Evolutionary conservation across 2,888 invertebrate species (phyloP).

Genomic region (Cylindroiulus punctatus): DNA sequence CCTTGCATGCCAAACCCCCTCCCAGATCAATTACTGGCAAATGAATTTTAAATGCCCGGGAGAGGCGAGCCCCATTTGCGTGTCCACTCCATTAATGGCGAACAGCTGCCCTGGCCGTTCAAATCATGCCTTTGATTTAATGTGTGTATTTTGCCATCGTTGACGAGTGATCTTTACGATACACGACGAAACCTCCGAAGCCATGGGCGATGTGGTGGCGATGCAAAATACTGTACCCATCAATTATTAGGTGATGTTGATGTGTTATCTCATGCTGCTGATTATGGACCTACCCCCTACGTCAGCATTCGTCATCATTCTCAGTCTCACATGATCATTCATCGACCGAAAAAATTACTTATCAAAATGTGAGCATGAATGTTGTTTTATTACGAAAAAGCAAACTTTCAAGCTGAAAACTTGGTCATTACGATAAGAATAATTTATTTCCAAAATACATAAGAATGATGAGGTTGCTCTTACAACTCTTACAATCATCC

Average conservation of each 20-base stretch:
- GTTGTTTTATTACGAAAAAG: too few relatives aligned
- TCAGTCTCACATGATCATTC: too few relatives aligned
- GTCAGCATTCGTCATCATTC: too few relatives aligned
- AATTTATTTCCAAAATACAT: too few relatives aligned
- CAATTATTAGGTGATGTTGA: too few relatives aligned
- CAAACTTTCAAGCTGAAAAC: too few relatives aligned
- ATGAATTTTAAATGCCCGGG: slow-evolving; percentile 43
- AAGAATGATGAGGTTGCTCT: too few relatives aligned
- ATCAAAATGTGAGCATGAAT: too few relatives aligned
- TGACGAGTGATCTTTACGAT: slow-evolving; percentile 40
- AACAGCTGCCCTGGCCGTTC: slow-evolving; percentile 47
- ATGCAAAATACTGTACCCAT: neutral
- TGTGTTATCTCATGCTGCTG: neutral
- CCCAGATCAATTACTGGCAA: neutral
- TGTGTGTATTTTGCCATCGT: slow-evolving; percentile 12
- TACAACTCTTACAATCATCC: too few relatives aligned
- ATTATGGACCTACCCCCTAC: too few relatives aligned
- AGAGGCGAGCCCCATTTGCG: slow-evolving; percentile 45
- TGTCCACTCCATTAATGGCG: slow-evolving; percentile 41
- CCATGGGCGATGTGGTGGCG: neutral
- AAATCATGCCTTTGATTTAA: slow-evolving; percentile 40
- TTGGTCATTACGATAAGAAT: too few relatives aligned
- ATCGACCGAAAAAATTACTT: too few relatives aligned
- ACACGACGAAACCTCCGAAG: neutral
- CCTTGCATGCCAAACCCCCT: neutral